Evolutionary conservation across 2,888 invertebrate species (phyloP), one percentile per base, ranked within the genome.

Genomic region (Machimus rusticus): DNA sequence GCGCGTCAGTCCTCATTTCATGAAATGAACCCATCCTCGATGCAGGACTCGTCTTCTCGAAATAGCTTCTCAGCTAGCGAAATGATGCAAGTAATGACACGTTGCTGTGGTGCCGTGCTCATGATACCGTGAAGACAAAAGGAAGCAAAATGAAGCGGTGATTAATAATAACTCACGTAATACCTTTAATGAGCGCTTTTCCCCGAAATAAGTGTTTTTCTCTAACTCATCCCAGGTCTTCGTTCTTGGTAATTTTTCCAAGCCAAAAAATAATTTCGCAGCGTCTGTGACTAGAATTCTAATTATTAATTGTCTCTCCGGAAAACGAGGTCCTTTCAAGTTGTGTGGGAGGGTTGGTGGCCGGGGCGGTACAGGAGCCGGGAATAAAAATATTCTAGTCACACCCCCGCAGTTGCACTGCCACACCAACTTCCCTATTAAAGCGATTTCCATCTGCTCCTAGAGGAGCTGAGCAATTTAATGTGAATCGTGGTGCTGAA

Each of bases 101-200:
- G 66, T 66, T 66, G 66, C 66, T 28, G 9, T 66, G 66, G 66
- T 66, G 28, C 66, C 66, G 28, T 23, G 23, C 66, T 66, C 12
- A 12, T 66, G 14, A 78, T 78, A 23, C 43, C 55, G 23, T 19
- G 31, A 81, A 81, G 81, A 55, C 81, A 76, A 74, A 51, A 23
- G 86, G n/a, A 37, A 31, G 19, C 51, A 76, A 76, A 86, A 86
- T 55, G 76, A 86, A 76, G 37, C 76, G 34, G 43, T 51, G 77
- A 51, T 55, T 76, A 86, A 77, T 77, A 77, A 86, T 86, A 86
- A 78, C 86, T 57, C 86, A 84, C 84, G 84, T 84, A 84, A 84
- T 84, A 84, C 84, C 84, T 84, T 84, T 84, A 84, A 84, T 84
- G 84, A 84, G 66, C 66, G 16, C 57, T 74, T 37, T 66, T 84